These are phyloP conservation scores for Agonopterix heracliana DNA, from an alignment of 2,888 invertebrate species.

Conservation along the genomic window DNA sequence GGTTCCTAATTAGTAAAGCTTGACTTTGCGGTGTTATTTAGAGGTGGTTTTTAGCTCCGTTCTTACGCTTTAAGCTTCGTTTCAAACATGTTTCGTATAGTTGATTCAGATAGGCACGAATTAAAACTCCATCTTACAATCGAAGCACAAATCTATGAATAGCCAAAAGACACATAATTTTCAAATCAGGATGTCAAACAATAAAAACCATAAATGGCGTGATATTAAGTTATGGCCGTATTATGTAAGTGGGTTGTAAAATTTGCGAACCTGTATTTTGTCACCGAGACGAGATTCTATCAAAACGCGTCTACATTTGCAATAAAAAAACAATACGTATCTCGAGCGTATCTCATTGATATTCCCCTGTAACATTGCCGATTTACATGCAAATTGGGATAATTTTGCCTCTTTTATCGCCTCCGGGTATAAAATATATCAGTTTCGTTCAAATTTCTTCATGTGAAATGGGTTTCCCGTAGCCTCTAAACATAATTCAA, in stretches of 20 bases:
- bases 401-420: conserved; percentile 38
- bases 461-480: conserved; percentile 32
- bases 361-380: conserved; percentile 38
- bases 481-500: conserved; percentile 14
- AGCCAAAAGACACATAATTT: too few species aligned
- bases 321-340: conserved; percentile 17
- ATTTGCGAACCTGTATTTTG: conserved; percentile 2
- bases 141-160: too few species aligned
- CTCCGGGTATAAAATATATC: conserved; percentile 35
- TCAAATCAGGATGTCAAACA: not conserved
- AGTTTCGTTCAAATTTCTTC: conserved; percentile 27
- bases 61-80: too few species aligned
- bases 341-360: conserved; percentile 32
- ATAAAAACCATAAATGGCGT: not conserved
- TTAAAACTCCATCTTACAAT: too few species aligned
- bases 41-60: not conserved
- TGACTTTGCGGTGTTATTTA: not conserved
- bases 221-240: conserved; percentile 1
- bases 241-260: conserved; percentile 3
- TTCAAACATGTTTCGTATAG: too few species aligned
- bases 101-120: too few species aligned
- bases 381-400: conserved; percentile 47
- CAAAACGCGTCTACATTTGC: conserved; percentile 4
- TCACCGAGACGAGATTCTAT: not conserved
- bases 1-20: conserved; percentile 2